Evolutionary conservation across 2,797 vertebrate species (phyloP).

Genomic region (Pteropus rufus): DNA sequence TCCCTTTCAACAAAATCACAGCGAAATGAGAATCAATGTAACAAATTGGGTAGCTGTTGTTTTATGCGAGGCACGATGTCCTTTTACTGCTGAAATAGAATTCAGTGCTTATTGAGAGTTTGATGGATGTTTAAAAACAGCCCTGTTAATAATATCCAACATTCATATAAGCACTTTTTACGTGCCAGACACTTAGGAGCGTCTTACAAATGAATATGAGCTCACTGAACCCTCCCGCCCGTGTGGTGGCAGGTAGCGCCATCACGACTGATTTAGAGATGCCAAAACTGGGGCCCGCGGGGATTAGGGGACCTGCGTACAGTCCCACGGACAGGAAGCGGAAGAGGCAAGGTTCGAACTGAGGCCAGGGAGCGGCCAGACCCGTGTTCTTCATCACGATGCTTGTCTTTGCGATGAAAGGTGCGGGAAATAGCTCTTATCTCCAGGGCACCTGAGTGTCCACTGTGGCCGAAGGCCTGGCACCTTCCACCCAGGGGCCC

Average conservation of each 20-base stretch:
- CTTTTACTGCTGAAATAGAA: background rate
- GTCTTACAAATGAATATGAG: background rate
- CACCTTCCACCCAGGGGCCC: too few relatives aligned
- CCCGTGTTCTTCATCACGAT: accelerated
- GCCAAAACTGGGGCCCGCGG: accelerated
- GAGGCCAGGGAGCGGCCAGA: background rate
- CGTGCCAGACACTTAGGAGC: background rate
- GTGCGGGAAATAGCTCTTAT: background rate
- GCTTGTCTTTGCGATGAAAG: background rate
- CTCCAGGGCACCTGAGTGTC: background rate
- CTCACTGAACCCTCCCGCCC: accelerated
- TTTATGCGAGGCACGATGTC: background rate
- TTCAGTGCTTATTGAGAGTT: accelerated
- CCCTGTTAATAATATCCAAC: background rate
- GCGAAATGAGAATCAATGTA: too few relatives aligned
- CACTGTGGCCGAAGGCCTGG: accelerated
- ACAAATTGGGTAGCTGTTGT: background rate
- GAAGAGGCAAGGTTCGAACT: too few relatives aligned
- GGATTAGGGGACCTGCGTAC: too few relatives aligned
- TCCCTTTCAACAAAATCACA: background rate
- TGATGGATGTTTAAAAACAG: background rate
- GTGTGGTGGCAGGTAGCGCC: accelerated
- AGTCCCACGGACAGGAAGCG: background rate
- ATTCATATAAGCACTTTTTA: accelerated
- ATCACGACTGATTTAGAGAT: background rate